Base-by-base conservation (phyloP, 2,113 vertebrate species). In the Rhinogobius similis region DNA sequence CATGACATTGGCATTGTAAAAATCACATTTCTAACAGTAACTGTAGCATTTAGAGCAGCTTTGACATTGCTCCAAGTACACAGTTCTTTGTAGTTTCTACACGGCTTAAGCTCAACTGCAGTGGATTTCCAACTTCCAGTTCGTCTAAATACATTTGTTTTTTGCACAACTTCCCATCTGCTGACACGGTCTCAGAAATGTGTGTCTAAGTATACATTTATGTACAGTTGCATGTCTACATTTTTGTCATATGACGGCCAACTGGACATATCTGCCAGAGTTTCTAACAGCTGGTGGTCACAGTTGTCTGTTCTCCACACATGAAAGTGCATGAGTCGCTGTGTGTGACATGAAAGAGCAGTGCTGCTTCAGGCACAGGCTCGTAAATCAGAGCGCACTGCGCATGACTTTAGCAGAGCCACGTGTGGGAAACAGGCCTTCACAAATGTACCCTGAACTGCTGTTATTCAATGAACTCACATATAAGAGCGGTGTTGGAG, bases 231-330 rank as follows among this genome's bases (percentile, higher is more conserved):
- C 75, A 59, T 81, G 67, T 71, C 41, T 53, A 21, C 70, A 27
- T 72, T 63, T 67, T 61, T 39, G 27, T 81, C 70, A 58, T 74
- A 43, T 65, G 70, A 72, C 73, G 77, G 62, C 73, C 87, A 88
- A 85, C 85, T 87, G 84, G 63, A 88, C 90, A 88, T 91, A 87
- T 89, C 89, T 91, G 88, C 83, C 81, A 87, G 79, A 70, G 88
- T 87, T 92, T 88, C 88, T 90, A 93, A 94, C 96, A 96, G 95
- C 95, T 96, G 96, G 91, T 91, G 84, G 67, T 85, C 79, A 91
- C 95, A 96, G 94, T 97, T 96, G 94, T 92, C 58, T 93, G 90
- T 83, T 86, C 77, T 79, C 89, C 92, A 90, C 90, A 94, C 94
- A 95, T 96, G 92, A 96, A 96, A 96, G 94, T 89, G 87, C 82